These are phyloP conservation scores for Apodemus agrarius DNA, from an alignment of 2,797 vertebrate species.

Conservation along the genomic window DNA sequence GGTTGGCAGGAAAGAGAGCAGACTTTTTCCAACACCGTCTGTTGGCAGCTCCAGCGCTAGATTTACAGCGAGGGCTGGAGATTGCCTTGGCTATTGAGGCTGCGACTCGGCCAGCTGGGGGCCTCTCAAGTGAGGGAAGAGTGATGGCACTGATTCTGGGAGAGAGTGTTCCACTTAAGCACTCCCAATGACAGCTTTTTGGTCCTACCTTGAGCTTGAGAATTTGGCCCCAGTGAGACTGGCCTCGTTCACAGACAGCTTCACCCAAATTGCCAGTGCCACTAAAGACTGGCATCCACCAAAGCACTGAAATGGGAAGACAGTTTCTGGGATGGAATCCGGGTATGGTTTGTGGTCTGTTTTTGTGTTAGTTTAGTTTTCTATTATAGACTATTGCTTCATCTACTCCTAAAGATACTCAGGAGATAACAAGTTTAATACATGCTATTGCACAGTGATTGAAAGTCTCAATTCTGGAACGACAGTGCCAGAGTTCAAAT, in stretches of 20 bases:
- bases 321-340: background rate
- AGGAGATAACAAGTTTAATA: conserved; percentile 1
- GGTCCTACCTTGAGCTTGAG: background rate
- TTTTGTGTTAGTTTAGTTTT: conserved; percentile 46
- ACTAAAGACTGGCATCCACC: conserved; percentile 12
- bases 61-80: conserved; percentile 74
- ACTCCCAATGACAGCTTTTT: background rate
- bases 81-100: conserved; percentile 67
- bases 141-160: conserved; percentile 56
- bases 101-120: conserved; percentile 75
- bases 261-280: background rate
- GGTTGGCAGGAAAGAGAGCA: conserved; percentile 80
- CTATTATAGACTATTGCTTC: background rate
- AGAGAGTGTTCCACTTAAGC: conserved; percentile 2
- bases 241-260: background rate
- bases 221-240: background rate
- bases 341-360: conserved; percentile 30
- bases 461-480: background rate
- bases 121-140: conserved; percentile 71
- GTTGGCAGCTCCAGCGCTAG: conserved; percentile 75
- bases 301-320: background rate
- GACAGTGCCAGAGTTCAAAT: background rate
- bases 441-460: background rate
- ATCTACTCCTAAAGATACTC: conserved; percentile 29
- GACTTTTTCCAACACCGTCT: conserved; percentile 76